Conservation (phyloP, 2,888 invertebrate species). For the Amphiduros pacificus region DNA sequence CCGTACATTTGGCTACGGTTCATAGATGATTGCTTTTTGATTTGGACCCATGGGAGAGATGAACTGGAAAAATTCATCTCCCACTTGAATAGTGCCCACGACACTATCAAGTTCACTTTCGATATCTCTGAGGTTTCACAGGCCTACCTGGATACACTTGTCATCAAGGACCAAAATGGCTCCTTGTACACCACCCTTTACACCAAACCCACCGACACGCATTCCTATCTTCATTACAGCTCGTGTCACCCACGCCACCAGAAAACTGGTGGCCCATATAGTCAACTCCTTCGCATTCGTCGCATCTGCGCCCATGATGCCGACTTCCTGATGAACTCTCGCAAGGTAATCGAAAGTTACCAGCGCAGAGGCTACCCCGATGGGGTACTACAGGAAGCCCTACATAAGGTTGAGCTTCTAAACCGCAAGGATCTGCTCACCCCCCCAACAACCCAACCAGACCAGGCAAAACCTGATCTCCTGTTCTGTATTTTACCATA, state of each 20-base stretch:
- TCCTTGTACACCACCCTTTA: not conserved
- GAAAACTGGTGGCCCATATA: not conserved
- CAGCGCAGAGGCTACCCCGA: too few relatives aligned
- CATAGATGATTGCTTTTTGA: constrained; percentile 4
- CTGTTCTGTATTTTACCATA: too few relatives aligned
- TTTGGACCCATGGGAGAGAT: not conserved
- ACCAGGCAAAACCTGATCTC: too few relatives aligned
- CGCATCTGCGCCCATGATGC: not conserved
- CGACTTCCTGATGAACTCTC: too few relatives aligned
- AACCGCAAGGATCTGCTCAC: too few relatives aligned
- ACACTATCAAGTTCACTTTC: constrained; percentile 1
- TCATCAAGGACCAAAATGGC: not conserved
- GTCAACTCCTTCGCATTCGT: not conserved
- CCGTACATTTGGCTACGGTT: not conserved
- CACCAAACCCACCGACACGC: not conserved
- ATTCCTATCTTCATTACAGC: constrained; percentile 1
- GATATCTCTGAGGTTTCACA: not conserved
- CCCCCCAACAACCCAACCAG: too few relatives aligned
- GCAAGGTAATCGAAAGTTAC: too few relatives aligned
- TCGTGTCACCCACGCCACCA: not conserved
- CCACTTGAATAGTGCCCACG: not conserved
- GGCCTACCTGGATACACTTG: not conserved
- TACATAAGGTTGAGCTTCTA: too few relatives aligned
- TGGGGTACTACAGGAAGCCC: too few relatives aligned
- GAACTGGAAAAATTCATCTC: not conserved